These are phyloP conservation scores for Lepidocolaptes lacrymiger DNA, from an alignment of 2,797 vertebrate species.

Conservation along the genomic window DNA sequence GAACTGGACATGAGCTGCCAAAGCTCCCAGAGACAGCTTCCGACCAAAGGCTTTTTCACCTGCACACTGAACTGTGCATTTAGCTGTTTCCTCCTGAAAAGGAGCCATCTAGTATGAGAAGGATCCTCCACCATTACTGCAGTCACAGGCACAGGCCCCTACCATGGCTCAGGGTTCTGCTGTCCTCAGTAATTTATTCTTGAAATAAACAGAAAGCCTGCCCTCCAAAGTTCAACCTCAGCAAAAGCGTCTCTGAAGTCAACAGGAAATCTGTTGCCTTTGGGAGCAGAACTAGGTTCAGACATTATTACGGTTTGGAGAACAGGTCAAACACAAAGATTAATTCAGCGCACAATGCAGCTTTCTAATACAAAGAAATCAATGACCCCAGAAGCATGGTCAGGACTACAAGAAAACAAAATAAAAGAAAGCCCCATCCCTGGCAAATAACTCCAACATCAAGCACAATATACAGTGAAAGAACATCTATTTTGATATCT, in stretches of 20 bases:
- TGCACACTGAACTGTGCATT: fast-evolving
- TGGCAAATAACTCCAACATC: background rate
- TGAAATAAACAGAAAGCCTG: background rate
- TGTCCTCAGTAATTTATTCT: background rate
- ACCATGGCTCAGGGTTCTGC: fast-evolving
- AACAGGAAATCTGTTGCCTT: background rate
- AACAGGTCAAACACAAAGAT: background rate
- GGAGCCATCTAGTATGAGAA: background rate
- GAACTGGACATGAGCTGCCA: background rate
- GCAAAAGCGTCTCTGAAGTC: background rate
- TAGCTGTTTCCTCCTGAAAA: background rate
- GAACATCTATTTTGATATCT: background rate
- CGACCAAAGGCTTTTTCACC: background rate
- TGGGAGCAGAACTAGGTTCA: background rate
- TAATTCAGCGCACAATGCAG: background rate
- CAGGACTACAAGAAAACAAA: background rate
- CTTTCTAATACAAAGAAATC: constrained; percentile 2
- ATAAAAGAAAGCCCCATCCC: background rate
- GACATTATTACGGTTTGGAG: background rate
- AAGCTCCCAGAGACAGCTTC: background rate
- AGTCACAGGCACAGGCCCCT: background rate
- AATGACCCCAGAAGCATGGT: background rate
- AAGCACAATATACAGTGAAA: background rate
- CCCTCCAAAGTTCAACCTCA: background rate
- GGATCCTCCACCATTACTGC: background rate